phyloP scores from a whole-genome alignment of 2,888 invertebrate species.

The Artemia sinica region DNA sequence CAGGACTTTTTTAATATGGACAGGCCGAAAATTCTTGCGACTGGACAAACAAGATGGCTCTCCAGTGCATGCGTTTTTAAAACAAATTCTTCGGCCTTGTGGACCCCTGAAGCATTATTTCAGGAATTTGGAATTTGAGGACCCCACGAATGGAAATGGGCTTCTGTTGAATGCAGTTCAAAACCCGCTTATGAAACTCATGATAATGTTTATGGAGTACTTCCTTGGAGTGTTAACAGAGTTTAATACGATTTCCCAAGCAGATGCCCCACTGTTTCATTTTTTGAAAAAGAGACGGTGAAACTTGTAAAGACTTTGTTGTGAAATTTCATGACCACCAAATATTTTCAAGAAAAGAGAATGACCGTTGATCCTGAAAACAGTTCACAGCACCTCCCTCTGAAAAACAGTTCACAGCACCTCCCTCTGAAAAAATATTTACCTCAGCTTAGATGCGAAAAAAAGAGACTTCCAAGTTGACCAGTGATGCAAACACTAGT shows the following conservation, averaged over 20 bases:
- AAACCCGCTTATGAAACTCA: conserved; percentile 16
- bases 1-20: conserved; percentile 15
- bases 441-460: too few species aligned
- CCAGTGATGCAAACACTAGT: too few species aligned
- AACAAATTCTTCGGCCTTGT: not conserved
- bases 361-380: too few species aligned
- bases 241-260: not conserved
- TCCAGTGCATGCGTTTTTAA: not conserved
- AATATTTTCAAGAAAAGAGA: too few species aligned
- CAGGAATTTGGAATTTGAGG: not conserved
- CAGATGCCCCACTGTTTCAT: too few species aligned
- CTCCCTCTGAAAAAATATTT: too few species aligned
- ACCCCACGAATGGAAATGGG: conserved; percentile 10
- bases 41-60: conserved; percentile 15
- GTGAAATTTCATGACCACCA: too few species aligned
- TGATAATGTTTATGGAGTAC: conserved; percentile 14
- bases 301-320: too few species aligned
- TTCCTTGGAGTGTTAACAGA: not conserved
- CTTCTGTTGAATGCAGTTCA: not conserved
- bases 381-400: too few species aligned
- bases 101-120: conserved; percentile 13
- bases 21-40: not conserved
- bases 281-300: too few species aligned
- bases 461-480: too few species aligned
- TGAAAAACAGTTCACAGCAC: too few species aligned